Conservation (phyloP, 2,113 vertebrate genomes). For the cattle (Bos taurus) region ARS-UCD2.0 NC_037335.1:108112501-108113000, state of each 20-base stretch:
- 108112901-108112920: conserved; percentile 64
- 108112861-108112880: conserved; percentile 49
- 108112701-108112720: conserved; percentile 34
- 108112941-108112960: conserved; percentile 67
- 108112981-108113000: conserved; percentile 60
- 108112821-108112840: conserved; percentile 19
- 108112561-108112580: background rate
- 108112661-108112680: background rate
- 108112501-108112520: background rate
- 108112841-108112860: conserved; percentile 53
- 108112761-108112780: background rate
- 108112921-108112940: conserved; percentile 78
- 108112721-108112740: background rate
- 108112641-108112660: background rate
- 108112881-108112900: conserved; percentile 44
- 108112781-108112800: background rate
- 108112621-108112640: background rate
- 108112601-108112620: background rate
- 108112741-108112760: background rate
- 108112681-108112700: conserved; percentile 25
- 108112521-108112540: background rate
- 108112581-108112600: background rate
- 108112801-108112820: conserved; percentile 51
- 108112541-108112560: background rate
- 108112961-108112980: conserved; percentile 68